Evolutionary conservation across 2,797 vertebrate species (phyloP).

Genomic region (Leptodactylus fallax): DNA sequence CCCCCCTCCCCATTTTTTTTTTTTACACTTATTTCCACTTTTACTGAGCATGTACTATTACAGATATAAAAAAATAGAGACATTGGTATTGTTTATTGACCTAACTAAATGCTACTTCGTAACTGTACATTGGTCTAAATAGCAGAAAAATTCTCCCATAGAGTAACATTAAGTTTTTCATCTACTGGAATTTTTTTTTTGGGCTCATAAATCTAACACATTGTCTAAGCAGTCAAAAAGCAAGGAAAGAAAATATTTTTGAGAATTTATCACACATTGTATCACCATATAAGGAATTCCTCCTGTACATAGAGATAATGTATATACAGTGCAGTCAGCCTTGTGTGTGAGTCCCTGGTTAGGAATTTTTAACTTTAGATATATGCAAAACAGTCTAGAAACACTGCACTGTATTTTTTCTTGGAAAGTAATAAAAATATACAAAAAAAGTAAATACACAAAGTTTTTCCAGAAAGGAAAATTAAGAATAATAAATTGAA

Average conservation of each 20-base stretch:
- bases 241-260: constrained; percentile 33
- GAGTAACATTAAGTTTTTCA: not conserved
- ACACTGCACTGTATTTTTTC: not conserved
- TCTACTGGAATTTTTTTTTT: constrained; percentile 15
- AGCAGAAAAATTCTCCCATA: not conserved
- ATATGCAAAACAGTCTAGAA: not conserved
- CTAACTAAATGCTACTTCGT: not conserved
- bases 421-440: not conserved
- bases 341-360: not conserved
- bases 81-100: not conserved
- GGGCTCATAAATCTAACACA: constrained; percentile 25
- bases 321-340: constrained; percentile 22
- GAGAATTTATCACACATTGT: constrained; percentile 35
- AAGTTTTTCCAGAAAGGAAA: not conserved
- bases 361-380: constrained; percentile 28
- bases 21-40: not conserved
- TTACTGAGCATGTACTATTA: not conserved
- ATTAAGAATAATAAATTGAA: not conserved
- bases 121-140: not conserved
- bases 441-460: not conserved
- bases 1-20: not conserved
- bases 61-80: not conserved
- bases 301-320: constrained; percentile 32
- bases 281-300: constrained; percentile 43
- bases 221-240: constrained; percentile 37